Evolutionary conservation across 2,797 vertebrate species (phyloP), one percentile per base, ranked within the genome.

Genomic region (Urosaurus nigricauda): DNA sequence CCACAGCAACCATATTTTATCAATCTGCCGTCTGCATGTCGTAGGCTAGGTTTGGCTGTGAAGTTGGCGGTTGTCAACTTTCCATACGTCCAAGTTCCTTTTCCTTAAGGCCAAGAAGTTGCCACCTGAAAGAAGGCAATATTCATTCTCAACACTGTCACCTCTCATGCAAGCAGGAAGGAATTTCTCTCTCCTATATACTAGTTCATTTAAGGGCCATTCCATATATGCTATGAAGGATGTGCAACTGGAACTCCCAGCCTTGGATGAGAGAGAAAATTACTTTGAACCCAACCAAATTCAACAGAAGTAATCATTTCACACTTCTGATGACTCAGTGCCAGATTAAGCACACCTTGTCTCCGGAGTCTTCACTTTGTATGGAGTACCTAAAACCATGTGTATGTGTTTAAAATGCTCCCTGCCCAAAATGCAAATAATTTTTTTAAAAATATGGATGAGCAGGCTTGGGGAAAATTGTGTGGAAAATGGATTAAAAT

Each of bases 1-100:
- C 95, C 95, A 96, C 95, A 96, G 95, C 95, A 96, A 96, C 95
- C 93, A 94, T 94, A 94, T 95, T 95, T 94, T 91, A 89, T 86
- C 88, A 89, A 86, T 89, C 88, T 89, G 88, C 79, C 84, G 51
- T 79, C 60, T 37, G 79, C 80, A 83, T 40, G 71, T 75, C 90
- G 53, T 91, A 91, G 93, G 84, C 92, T 91, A 92, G 93, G 83
- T 92, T 96, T 84, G 83, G 94, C 94, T 51, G 79, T 87, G 37
- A 83, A 89, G 32, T 21, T 11, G 16, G 83, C 58, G 79, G 65
- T 70, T 60, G 87, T 26, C 63, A 89, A 58, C 37, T 75, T 9
- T 70, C 77, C 84, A 79, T 40, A 80, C 32, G 32, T 86, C 9
- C 43, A 83, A 4, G 17, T 82, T 63, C 88, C 51, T 37, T 37